Base-by-base conservation (phyloP, 2,113 vertebrate genomes). In the Lanius ludovicianus region DNA sequence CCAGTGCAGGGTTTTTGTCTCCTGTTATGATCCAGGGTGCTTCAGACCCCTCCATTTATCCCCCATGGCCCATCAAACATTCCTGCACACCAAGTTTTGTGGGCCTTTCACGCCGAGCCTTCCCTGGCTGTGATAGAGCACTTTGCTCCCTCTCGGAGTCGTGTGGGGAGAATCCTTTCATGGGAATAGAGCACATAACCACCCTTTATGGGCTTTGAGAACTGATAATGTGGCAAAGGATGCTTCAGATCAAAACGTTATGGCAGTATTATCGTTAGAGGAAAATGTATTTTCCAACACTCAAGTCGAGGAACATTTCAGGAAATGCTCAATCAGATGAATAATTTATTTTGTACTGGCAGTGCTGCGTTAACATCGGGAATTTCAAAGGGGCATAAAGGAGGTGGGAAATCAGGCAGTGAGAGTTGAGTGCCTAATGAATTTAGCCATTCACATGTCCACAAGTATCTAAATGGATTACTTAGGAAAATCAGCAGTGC, bases 311-410 rank as follows among this genome's bases (percentile, higher is more conserved):
- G 78, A 92, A 35, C 56, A 5, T 84, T 84, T 68, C 63, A 55
- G 76, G 46, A 57, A 69, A 84, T 46, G 44, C 60, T 74, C 87
- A 33, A 80, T 93, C 81, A 83, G 65, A 79, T 85, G 70, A 95
- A 94, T 95, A 84, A 95, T 96, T 94, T 69, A 92, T 82, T 92
- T 84, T 14, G 41, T 28, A 8, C 84, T 27, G 53, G 55, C 28
- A 14, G 52, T 1, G 64, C 76, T 30, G 76, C 42, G 1, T 89
- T 84, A 87, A 50, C 39, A 1, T 5, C 1, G 21, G 52, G 62
- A n/a, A 39, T 90, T 93, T 88, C 55, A 15, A 47, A 85, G 86
- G 70, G 52, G 67, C 56, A 28, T 4, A 6, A 67, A 55, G 52
- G 64, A 85, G 74, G 52, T 7, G 28, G 82, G 60, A 17, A n/a